phyloP scores from a whole-genome alignment of 2,797 vertebrate genomes.

The Brotula barbata region DNA sequence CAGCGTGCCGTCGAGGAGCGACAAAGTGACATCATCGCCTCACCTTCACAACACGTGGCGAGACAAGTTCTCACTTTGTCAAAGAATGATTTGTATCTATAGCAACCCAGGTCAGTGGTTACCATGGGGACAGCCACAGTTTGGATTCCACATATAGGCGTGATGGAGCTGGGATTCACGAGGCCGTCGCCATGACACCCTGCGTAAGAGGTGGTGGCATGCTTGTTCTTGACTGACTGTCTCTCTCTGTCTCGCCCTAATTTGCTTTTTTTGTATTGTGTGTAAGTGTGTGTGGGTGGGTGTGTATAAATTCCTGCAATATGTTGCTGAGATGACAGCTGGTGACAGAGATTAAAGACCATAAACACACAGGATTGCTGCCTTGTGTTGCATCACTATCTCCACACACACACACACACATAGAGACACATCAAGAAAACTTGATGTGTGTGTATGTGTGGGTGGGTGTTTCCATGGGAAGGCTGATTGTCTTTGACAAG shows the following conservation, averaged over 20 bases:
- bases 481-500: slow-evolving; percentile 68
- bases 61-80: slow-evolving; percentile 25
- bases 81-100: slow-evolving; percentile 50
- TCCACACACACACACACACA: neutral
- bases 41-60: slow-evolving; percentile 16
- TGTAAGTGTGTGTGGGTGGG: neutral
- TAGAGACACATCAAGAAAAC: slow-evolving; percentile 26
- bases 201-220: slow-evolving; percentile 3
- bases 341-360: slow-evolving; percentile 18
- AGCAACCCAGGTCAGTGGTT: slow-evolving; percentile 47
- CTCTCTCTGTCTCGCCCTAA: slow-evolving; percentile 5
- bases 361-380: slow-evolving; percentile 22
- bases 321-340: neutral
- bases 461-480: slow-evolving; percentile 21
- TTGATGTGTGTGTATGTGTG: slow-evolving; percentile 12
- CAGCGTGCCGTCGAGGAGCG: too few relatives aligned
- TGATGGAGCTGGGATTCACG: slow-evolving; percentile 41
- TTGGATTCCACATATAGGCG: slow-evolving; percentile 65
- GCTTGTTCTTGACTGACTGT: neutral
- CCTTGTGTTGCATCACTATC: slow-evolving; percentile 7
- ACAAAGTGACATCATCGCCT: slow-evolving; percentile 9
- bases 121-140: slow-evolving; percentile 46
- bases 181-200: slow-evolving; percentile 14
- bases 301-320: slow-evolving; percentile 3
- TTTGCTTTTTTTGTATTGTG: neutral